Conservation (phyloP, 2,888 invertebrate species). For the Esperia sulphurella region DNA sequence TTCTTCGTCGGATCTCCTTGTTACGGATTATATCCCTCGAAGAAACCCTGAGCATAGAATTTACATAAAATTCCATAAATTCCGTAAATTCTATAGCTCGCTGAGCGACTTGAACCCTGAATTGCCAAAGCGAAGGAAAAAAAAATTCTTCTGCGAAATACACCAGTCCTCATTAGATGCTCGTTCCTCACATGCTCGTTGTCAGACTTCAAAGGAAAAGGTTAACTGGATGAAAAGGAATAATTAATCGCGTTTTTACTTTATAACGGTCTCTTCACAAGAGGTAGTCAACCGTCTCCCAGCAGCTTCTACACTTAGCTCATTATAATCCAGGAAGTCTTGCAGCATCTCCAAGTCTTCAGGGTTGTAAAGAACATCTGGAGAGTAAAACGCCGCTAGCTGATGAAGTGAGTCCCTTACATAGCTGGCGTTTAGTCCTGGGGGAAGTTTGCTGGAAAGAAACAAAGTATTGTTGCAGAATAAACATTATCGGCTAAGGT, state of each 20-base stretch:
- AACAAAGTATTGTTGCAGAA: neutral
- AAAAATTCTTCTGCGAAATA: no score
- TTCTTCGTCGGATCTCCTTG: no score
- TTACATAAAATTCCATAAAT: no score
- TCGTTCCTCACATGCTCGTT: no score
- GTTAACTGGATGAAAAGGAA: no score
- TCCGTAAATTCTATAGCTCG: no score
- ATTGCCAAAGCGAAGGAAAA: no score
- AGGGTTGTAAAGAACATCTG: conserved; percentile 30
- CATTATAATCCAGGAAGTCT: conserved; percentile 37
- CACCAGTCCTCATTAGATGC: no score
- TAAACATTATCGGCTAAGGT: neutral
- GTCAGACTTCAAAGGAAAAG: no score
- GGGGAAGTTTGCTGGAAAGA: conserved; percentile 40
- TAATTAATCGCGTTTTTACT: conserved; percentile 22
- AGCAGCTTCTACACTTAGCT: conserved; percentile 33
- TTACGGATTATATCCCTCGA: no score
- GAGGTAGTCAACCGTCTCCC: conserved; percentile 30
- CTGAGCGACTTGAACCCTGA: no score
- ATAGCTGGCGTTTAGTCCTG: conserved; percentile 27
- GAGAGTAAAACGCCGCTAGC: conserved; percentile 43
- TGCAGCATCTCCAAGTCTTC: conserved; percentile 37
- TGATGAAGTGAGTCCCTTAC: conserved; percentile 31
- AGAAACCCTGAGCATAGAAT: no score
- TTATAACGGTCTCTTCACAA: conserved; percentile 47